Conservation (phyloP, 2,888 invertebrate species). For the Polylopha cassiicola region DNA sequence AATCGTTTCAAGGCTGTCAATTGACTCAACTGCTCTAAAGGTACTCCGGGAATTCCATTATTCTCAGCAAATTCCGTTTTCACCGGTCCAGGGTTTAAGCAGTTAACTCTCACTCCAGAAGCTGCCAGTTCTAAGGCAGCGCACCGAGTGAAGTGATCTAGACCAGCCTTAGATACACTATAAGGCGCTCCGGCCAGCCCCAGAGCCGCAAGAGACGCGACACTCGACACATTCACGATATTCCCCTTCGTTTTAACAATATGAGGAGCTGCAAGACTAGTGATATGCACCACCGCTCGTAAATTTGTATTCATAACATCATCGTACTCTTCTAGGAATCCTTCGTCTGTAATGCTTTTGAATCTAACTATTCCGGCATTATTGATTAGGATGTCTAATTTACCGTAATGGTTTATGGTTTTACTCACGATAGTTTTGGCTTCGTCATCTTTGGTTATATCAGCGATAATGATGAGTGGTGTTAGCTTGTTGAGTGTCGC, state of each 20-base stretch:
- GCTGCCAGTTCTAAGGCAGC: constrained; percentile 79
- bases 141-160: constrained; percentile 85
- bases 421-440: constrained; percentile 29
- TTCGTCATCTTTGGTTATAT: constrained; percentile 37
- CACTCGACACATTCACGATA: constrained; percentile 46
- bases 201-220: constrained; percentile 22
- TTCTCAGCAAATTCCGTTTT: constrained; percentile 45
- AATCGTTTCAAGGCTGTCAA: constrained; percentile 29
- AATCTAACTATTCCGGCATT: constrained; percentile 36
- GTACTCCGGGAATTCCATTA: constrained; percentile 76
- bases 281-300: constrained; percentile 33
- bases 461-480: constrained; percentile 35
- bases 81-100: constrained; percentile 84
- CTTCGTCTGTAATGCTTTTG: constrained; percentile 27
- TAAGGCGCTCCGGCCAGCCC: constrained; percentile 60
- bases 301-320: constrained; percentile 37
- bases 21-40: constrained; percentile 26
- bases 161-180: constrained; percentile 82
- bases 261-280: constrained; percentile 35
- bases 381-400: constrained; percentile 43
- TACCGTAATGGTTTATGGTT: constrained; percentile 36
- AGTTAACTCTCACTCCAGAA: constrained; percentile 80
- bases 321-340: constrained; percentile 36
- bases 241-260: constrained; percentile 40
- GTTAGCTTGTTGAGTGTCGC: constrained; percentile 26